Percentiles rank a stretch among this genome's conserved stretches.
Conservation (phyloP, 2,797 vertebrate species). For the Glossophaga mutica region DNA sequence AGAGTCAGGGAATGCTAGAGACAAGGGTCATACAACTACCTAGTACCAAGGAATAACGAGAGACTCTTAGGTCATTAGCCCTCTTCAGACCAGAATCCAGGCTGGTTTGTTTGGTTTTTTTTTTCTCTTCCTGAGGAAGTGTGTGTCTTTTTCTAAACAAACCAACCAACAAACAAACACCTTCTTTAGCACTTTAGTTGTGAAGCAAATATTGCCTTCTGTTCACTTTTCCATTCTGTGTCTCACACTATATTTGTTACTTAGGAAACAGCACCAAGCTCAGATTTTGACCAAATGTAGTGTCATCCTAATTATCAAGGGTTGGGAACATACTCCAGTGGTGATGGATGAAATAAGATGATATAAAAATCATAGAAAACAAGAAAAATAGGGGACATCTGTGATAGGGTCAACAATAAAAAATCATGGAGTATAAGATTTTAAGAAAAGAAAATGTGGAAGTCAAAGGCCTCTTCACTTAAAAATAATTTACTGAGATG, state of each 20-base stretch:
- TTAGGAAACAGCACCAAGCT: conserved; percentile 72
- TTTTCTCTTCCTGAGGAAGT: not conserved
- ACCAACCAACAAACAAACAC: not conserved
- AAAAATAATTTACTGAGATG: not conserved
- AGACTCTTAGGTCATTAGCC: not conserved
- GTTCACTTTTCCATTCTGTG: conserved; percentile 69
- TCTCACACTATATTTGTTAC: conserved; percentile 66
- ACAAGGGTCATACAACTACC: not conserved
- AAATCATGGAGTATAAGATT: not conserved
- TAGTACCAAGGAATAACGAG: no score
- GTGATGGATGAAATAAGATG: conserved; percentile 31
- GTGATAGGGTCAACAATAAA: not conserved
- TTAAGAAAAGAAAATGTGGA: not conserved
- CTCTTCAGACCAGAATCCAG: not conserved
- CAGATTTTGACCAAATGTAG: conserved; percentile 69
- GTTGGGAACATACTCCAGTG: conserved; percentile 66
- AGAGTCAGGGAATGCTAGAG: not conserved
- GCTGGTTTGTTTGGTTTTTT: not conserved
- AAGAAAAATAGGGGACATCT: not conserved
- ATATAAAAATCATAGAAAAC: not conserved
- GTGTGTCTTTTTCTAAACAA: not conserved
- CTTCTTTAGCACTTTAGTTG: not conserved
- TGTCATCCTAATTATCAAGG: conserved; percentile 72
- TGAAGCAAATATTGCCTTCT: conserved; percentile 57
- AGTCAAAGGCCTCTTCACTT: not conserved